A percentile compares a stretch with the other conserved stretches of the same genome.
phyloP scores from a whole-genome alignment of 2,797 vertebrate genomes.

The Rhadinocentrus ornatus region DNA sequence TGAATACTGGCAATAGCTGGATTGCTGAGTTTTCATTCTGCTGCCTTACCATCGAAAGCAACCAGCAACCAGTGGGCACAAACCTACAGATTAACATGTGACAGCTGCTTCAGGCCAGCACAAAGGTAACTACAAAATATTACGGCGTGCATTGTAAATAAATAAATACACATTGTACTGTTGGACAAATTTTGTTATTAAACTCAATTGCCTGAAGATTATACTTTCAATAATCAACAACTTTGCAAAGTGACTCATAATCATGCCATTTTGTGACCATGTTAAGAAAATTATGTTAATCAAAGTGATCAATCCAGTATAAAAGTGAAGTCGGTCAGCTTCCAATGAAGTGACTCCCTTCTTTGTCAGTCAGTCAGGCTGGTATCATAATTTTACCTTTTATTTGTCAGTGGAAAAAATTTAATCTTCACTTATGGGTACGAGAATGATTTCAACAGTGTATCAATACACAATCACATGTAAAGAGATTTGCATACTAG shows the following conservation, averaged over 20 bases:
- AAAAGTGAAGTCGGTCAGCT: background rate
- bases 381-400: background rate
- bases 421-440: background rate
- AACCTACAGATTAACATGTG: background rate
- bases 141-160: background rate
- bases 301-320: background rate
- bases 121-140: background rate
- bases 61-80: background rate
- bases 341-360: background rate
- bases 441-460: background rate
- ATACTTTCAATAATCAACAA: background rate
- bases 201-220: background rate
- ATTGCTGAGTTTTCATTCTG: constrained; percentile 64
- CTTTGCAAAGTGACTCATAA: background rate
- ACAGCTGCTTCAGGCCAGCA: background rate
- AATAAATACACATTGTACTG: background rate
- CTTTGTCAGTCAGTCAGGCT: background rate
- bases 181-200: background rate
- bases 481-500: background rate
- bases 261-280: background rate
- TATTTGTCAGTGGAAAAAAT: background rate
- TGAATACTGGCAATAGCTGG: constrained; percentile 50
- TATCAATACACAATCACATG: background rate
- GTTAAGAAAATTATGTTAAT: background rate
- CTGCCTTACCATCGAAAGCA: constrained; percentile 43